Base-by-base conservation (phyloP, 1,140 invertebrate species). In the Apis mellifera region DNA sequence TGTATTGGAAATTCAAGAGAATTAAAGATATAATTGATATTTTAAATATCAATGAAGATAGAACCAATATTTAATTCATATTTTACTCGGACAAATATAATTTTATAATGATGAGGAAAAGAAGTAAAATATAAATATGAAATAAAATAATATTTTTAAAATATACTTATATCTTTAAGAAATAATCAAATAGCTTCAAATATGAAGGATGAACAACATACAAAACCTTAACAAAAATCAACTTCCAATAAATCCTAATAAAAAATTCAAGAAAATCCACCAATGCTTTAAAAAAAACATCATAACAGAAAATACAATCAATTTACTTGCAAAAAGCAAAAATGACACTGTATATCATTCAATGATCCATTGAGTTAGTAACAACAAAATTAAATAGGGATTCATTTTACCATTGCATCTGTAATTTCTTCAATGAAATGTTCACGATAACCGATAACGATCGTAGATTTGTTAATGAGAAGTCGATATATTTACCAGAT, bases 401-500 rank as follows among this genome's bases (percentile, higher is more conserved):
- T 71, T 71, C 50, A 64, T 50, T 64, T 19, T 55, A 55, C 13
- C 17, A 17, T 70, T 17, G 1, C 17, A 9, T 32, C 8, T 19
- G 23, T 42, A 42, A 66, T 26, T 12, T 13, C 8, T 80, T 55
- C 9, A 2, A 42, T 23, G 52, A 32, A 66, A 12, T 17, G 50
- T 23, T 68, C 19, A 32, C 72, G 12, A 9, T 57, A 50, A 2
- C 60, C 19, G 54, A 74, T 50, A 21, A 71, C 13, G 21, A 78
- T 52, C 50, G 21, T 42, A 50, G 11, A 23, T 68, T 68, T 23
- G 64, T 69, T 82, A 76, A 12, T 65, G 57, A 72, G 55, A 79
- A 81, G 19, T 59, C 78, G 57, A 23, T 69, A 62, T 82, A 84
- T 89, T 91, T 90, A 91, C 90, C 90, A 88, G 84, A 71, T 81